phyloP scores from a whole-genome alignment of 1,140 invertebrate genomes.

The Platyscapa corneri region DNA sequence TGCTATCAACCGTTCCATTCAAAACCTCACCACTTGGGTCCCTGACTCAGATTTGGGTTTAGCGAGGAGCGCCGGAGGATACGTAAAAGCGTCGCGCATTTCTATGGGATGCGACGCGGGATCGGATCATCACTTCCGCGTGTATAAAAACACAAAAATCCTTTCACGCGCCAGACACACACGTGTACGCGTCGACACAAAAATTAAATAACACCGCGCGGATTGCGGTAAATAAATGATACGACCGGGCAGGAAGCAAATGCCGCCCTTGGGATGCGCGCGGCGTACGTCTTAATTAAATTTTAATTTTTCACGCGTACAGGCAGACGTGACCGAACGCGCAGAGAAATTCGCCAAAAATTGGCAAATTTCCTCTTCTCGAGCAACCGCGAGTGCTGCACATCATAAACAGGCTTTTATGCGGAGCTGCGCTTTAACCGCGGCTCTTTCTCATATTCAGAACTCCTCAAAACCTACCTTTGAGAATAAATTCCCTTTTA shows the following conservation, averaged over 20 bases:
- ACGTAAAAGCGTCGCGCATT: no score
- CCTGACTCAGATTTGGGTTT: neutral
- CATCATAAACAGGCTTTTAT: neutral
- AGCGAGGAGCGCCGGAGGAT: no score
- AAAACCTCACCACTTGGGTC: neutral
- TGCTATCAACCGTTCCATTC: neutral
- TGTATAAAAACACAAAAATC: neutral
- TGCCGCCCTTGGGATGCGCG: neutral
- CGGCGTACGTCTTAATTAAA: constrained; percentile 28
- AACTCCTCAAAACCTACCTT: neutral
- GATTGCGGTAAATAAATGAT: constrained; percentile 14
- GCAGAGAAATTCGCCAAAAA: neutral
- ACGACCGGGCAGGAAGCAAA: neutral
- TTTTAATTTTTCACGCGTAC: constrained; percentile 36
- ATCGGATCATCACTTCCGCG: no score
- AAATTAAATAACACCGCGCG: constrained; percentile 17
- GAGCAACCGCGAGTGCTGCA: neutral
- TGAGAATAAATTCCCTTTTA: no score
- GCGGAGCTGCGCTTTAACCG: no score
- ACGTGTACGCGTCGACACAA: neutral
- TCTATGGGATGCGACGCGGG: neutral
- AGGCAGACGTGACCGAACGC: neutral
- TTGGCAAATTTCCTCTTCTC: neutral
- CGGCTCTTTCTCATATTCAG: neutral
- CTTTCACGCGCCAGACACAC: no score